Evolutionary conservation across 2,797 vertebrate genomes (phyloP).

Genomic region (Danio choprae): DNA sequence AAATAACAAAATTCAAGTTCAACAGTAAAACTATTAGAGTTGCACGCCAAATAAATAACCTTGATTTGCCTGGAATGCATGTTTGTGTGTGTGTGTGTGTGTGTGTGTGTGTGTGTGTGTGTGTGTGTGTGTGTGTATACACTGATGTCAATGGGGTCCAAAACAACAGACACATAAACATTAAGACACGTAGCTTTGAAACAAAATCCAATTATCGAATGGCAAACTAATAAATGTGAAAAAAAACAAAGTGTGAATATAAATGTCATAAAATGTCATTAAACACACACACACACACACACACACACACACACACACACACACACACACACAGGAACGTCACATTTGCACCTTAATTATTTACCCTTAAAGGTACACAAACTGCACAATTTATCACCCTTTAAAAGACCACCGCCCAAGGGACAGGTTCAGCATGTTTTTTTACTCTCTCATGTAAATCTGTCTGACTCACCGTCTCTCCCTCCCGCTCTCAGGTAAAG

Average conservation of each 20-base stretch:
- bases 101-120: too few species aligned
- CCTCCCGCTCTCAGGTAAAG: slow-evolving; percentile 67
- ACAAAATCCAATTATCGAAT: neutral
- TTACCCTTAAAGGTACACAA: neutral
- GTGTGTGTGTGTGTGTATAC: too few species aligned
- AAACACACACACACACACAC: neutral
- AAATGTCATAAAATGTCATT: too few species aligned
- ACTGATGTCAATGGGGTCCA: too few species aligned
- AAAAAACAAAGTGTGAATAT: neutral
- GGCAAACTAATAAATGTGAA: neutral
- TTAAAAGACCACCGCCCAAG: neutral
- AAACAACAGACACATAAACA: neutral
- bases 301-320: neutral
- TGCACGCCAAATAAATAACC: too few species aligned
- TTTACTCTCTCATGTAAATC: neutral
- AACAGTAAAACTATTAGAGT: too few species aligned
- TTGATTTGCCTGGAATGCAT: too few species aligned
- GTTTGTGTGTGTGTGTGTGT: too few species aligned
- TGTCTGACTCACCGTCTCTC: slow-evolving; percentile 31
- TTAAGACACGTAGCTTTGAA: neutral
- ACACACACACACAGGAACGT: neutral
- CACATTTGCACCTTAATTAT: neutral
- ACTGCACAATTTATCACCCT: neutral
- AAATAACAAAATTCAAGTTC: too few species aligned
- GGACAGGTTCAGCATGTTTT: neutral